Evolutionary conservation across 2,113 vertebrate genomes (phyloP).

Genomic region (Pogona vitticeps): DNA sequence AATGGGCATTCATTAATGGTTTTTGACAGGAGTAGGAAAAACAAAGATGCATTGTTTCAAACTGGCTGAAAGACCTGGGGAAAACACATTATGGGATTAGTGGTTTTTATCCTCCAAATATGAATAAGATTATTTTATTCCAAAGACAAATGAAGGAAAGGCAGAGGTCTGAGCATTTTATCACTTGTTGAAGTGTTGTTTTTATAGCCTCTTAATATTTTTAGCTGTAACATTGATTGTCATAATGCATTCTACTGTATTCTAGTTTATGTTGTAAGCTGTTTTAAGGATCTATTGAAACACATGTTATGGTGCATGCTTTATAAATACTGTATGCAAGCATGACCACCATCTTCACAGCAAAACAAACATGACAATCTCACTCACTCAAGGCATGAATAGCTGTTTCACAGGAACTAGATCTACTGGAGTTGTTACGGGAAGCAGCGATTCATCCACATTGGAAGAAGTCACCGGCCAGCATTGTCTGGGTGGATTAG

Average conservation of each 20-base stretch:
- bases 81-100: not conserved
- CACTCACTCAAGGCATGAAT: not conserved
- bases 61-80: not conserved
- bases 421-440: not conserved
- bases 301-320: not conserved
- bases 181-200: not conserved
- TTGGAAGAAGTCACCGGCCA: not conserved
- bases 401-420: not conserved
- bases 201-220: not conserved
- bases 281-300: not conserved
- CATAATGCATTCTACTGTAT: not conserved
- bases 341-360: not conserved
- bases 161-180: not conserved
- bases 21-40: not conserved
- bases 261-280: not conserved
- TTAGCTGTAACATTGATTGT: not conserved
- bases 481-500: not conserved
- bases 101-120: not conserved
- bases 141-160: not conserved
- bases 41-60: not conserved
- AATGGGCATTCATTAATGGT: not conserved
- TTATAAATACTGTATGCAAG: not conserved
- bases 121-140: not conserved
- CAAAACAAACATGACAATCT: slow-evolving; percentile 1
- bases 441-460: not conserved